A percentile compares a stretch with the other conserved stretches of the same genome.
These are phyloP conservation scores for Mesembrinibis cayennensis DNA, from an alignment of 2,113 vertebrate genomes.

Conservation along the genomic window DNA sequence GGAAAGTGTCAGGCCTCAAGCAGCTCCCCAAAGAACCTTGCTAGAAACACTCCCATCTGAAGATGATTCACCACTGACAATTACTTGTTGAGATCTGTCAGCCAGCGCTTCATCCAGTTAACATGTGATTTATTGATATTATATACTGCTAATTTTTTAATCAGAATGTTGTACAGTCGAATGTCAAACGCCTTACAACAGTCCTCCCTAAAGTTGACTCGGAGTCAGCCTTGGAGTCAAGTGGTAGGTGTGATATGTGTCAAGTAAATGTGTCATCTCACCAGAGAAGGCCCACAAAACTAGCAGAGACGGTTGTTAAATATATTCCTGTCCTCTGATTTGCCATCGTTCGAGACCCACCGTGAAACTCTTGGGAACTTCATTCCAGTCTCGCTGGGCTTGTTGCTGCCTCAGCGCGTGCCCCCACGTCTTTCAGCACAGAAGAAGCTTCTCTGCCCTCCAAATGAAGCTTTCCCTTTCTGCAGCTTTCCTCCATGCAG, in stretches of 20 bases:
- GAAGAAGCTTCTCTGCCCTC: neutral
- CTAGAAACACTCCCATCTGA: neutral
- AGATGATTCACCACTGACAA: conserved; percentile 45
- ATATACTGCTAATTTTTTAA: conserved; percentile 38
- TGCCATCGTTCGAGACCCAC: neutral
- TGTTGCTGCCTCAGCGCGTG: neutral
- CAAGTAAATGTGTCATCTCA: neutral
- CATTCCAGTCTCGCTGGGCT: neutral
- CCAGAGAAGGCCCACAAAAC: neutral
- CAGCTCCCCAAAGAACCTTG: neutral
- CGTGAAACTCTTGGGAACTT: neutral
- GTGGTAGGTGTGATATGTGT: conserved; percentile 35
- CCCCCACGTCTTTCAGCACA: neutral
- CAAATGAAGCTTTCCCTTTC: neutral
- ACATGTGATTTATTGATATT: conserved; percentile 9
- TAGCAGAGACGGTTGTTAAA: neutral
- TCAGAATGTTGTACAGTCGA: neutral
- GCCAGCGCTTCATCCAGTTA: neutral
- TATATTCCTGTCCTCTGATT: neutral
- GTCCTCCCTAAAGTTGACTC: conserved; percentile 38
- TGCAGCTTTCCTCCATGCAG: neutral
- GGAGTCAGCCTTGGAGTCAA: conserved; percentile 15
- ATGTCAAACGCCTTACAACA: conserved; percentile 26
- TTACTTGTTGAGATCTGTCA: conserved; percentile 32
- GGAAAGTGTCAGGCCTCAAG: conserved; percentile 3